phyloP scores from a whole-genome alignment of 2,888 invertebrate species.

The Gnatocerus cornutus region DNA sequence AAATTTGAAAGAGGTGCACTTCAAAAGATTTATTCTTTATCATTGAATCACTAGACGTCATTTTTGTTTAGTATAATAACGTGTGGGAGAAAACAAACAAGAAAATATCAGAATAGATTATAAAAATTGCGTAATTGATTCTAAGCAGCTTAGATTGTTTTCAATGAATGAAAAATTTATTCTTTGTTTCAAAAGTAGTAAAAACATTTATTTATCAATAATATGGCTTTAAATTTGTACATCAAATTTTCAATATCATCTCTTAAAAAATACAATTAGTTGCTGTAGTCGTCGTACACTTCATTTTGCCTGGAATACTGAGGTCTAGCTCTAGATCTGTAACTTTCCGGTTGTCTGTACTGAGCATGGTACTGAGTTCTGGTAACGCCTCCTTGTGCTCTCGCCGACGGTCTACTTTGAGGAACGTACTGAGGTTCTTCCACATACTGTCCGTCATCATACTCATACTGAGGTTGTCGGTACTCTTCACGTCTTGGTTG shows the following conservation, averaged over 20 bases:
- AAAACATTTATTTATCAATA: constrained; percentile 15
- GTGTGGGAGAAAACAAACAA: too few species aligned
- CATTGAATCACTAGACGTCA: too few species aligned
- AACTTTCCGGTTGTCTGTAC: constrained; percentile 51
- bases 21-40: too few species aligned
- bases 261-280: constrained; percentile 41
- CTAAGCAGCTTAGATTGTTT: too few species aligned
- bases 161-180: too few species aligned
- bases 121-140: too few species aligned
- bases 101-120: too few species aligned
- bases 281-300: constrained; percentile 54
- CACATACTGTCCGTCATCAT: constrained; percentile 49
- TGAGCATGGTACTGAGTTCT: constrained; percentile 39
- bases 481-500: constrained; percentile 36
- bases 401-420: constrained; percentile 11
- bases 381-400: neutral
- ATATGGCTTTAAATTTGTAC: constrained; percentile 39
- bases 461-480: constrained; percentile 24
- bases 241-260: constrained; percentile 12
- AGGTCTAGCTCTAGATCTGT: constrained; percentile 52
- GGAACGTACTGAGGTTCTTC: constrained; percentile 17
- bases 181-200: too few species aligned
- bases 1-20: too few species aligned
- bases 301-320: constrained; percentile 52
- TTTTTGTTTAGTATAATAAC: too few species aligned